Percentiles rank a stretch among this genome's conserved stretches.
These are phyloP conservation scores for Tubiluchus corallicola DNA, from an alignment of 2,888 invertebrate species.

Conservation along the genomic window DNA sequence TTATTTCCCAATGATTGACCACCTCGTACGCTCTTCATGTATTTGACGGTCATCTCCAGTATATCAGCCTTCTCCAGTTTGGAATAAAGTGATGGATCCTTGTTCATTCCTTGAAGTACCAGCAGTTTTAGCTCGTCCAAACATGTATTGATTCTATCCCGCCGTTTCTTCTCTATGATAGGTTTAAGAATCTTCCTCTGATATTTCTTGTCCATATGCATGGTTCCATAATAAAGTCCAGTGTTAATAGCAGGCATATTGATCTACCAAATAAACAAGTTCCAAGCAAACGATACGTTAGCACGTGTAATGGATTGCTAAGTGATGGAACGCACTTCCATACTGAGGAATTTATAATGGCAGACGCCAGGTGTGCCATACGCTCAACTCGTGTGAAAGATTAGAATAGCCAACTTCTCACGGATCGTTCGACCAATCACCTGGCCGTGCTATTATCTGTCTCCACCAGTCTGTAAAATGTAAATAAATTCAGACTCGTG, in stretches of 20 bases:
- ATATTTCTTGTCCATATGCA: neutral
- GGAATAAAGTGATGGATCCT: neutral
- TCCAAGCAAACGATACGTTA: no score
- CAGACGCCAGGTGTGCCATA: neutral
- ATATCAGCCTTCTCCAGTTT: slow-evolving; percentile 1
- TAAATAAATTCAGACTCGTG: neutral
- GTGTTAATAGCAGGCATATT: neutral
- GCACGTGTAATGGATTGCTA: no score
- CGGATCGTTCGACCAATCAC: neutral
- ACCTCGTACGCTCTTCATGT: neutral
- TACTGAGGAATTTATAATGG: neutral
- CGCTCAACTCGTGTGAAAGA: slow-evolving; percentile 3
- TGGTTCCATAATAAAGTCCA: neutral
- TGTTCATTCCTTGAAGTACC: neutral
- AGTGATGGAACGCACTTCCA: neutral
- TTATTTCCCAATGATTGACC: neutral
- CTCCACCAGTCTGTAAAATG: neutral
- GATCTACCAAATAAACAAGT: no score
- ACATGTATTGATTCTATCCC: neutral
- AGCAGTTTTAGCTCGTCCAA: neutral
- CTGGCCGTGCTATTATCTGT: neutral
- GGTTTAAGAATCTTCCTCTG: slow-evolving; percentile 1
- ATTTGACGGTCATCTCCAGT: neutral
- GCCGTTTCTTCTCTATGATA: neutral
- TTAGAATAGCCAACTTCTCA: neutral